Conservation (phyloP, 2,888 invertebrate genomes). For the Tanytarsus gracilentus region DNA sequence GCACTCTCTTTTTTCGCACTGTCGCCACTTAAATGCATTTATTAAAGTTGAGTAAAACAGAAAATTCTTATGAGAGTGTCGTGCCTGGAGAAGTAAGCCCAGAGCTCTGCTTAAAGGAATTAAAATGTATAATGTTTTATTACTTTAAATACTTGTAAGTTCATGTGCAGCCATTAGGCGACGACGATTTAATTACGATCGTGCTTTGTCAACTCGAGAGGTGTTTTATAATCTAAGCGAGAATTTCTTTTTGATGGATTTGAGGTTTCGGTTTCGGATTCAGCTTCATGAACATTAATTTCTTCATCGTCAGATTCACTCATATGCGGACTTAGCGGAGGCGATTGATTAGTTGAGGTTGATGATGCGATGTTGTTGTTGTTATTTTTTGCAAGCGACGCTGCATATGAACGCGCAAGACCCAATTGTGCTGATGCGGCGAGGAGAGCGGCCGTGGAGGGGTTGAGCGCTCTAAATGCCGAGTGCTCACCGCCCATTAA, state of each 20-base stretch:
- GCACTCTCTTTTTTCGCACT: too few species aligned
- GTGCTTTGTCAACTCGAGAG: conserved; percentile 19
- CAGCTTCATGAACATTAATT: conserved; percentile 73
- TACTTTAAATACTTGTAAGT: conserved; percentile 4
- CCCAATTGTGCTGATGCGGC: conserved; percentile 41
- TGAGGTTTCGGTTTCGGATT: conserved; percentile 52
- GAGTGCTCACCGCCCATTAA: conserved; percentile 85
- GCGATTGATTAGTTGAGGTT: conserved; percentile 32
- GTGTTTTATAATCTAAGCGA: background rate
- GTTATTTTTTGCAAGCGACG: conserved; percentile 30
- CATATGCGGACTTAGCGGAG: conserved; percentile 25
- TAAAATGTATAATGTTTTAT: too few species aligned
- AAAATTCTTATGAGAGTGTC: too few species aligned
- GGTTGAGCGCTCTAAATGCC: conserved; percentile 69
- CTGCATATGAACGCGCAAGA: conserved; percentile 39
- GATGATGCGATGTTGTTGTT: conserved; percentile 36
- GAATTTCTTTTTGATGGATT: conserved; percentile 9
- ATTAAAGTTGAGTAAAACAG: too few species aligned
- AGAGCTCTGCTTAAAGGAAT: too few species aligned
- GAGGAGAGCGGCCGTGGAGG: conserved; percentile 50
- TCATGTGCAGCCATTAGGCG: conserved; percentile 8
- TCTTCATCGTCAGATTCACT: conserved; percentile 63
- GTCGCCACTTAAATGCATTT: too few species aligned
- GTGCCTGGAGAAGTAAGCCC: too few species aligned
- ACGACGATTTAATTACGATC: conserved; percentile 16